Base-by-base conservation (phyloP, 2,888 invertebrate genomes). In the Scaptomyza caliginosa region DNA sequence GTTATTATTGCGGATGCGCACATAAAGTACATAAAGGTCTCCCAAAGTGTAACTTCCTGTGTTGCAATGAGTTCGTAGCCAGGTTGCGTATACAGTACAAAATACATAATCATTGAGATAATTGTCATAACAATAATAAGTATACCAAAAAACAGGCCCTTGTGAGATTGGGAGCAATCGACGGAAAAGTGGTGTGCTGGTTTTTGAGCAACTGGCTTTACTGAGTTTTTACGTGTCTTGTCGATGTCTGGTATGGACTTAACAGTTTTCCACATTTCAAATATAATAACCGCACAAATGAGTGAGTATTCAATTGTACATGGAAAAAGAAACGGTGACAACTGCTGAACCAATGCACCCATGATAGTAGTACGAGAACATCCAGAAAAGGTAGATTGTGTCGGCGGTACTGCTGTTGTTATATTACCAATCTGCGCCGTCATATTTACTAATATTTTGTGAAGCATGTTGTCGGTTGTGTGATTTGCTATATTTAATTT, bases 201-300 rank as follows among this genome's bases (percentile, higher is more conserved):
- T 13, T 93, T 90, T 42, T 90, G 90, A 2, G 77, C 67, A 11
- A 78, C 70, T 0, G 88, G 89, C 59, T 90, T 91, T 0, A 90
- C 79, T 0, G 91, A 91, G 50, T 89, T 90, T 52, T 89, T 90
- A n/a, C 91, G 82, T 0, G 90, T 86, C 42, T 89, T 89, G 43
- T 94, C 77, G 95, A 92, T 92, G 30, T 91, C 90, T 11, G 91
- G 90, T 49, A 91, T 91, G 2, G 97, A 92, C 74, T 92, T 92
- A 11, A 96, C 94, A 90, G 96, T 96, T 92, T 96, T 96, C 96
- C 97, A 98, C 94, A 97, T 96, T 90, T 97, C 96, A 89, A 95
- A 97, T 56, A 96, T 92, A 72, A 97, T 95, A 26, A 97, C 97
- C 21, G 97, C 97, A 87, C 96, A 97, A 69, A 98, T 96, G 49